Conservation (phyloP, 1,140 invertebrate species). For the Trachymyrmex septentrionalis region DNA sequence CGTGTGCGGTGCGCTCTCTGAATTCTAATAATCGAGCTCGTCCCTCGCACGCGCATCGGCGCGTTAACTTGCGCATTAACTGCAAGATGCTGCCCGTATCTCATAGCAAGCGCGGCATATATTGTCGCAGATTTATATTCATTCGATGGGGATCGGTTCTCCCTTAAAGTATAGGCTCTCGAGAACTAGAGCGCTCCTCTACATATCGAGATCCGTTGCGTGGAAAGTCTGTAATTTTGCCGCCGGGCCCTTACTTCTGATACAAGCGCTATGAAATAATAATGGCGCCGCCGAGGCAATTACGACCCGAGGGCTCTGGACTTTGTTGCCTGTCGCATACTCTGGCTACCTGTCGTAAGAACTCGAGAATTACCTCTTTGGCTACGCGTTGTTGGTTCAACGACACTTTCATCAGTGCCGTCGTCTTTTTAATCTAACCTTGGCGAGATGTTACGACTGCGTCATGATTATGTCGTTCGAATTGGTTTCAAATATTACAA, state of each 20-base stretch:
- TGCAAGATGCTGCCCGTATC: conserved; percentile 21
- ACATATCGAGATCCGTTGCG: conserved; percentile 48
- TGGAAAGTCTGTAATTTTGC: conserved; percentile 64
- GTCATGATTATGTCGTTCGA: background rate
- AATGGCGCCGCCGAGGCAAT: conserved; percentile 56
- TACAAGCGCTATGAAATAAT: conserved; percentile 31
- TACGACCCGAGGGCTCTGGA: conserved; percentile 42
- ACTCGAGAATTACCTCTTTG: conserved; percentile 28
- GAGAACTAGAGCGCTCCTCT: conserved; percentile 19
- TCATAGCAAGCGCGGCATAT: background rate
- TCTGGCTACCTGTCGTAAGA: conserved; percentile 51
- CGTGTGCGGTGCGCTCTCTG: too few relatives aligned
- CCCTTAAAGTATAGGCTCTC: conserved; percentile 36
- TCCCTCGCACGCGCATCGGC: conserved; percentile 42
- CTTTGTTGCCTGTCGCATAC: conserved; percentile 36
- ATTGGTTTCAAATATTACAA: conserved; percentile 53
- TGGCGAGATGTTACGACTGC: conserved; percentile 7
- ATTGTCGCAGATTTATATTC: conserved; percentile 56
- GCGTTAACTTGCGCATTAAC: conserved; percentile 40
- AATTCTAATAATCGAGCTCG: conserved; percentile 50
- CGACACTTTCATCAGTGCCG: conserved; percentile 41
- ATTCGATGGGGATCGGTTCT: conserved; percentile 28
- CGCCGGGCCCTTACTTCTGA: background rate
- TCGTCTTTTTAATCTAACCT: conserved; percentile 36
- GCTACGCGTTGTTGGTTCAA: conserved; percentile 44